Evolutionary conservation across 2,113 vertebrate species (phyloP).

Genomic region (Megaceryle maxima): DNA sequence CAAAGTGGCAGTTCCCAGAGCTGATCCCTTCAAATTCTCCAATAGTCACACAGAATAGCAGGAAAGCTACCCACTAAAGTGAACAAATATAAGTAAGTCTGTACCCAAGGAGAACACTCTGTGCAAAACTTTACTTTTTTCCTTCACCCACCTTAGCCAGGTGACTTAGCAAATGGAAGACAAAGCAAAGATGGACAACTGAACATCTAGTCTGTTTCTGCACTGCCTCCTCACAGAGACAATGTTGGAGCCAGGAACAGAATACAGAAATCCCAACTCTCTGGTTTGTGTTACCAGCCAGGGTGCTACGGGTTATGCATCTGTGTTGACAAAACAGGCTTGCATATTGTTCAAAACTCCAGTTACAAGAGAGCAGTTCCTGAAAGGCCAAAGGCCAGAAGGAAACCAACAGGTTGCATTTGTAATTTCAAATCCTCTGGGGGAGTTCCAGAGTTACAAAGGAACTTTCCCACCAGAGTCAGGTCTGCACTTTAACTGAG

Average conservation of each 20-base stretch:
- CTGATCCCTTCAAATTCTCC: not conserved
- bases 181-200: not conserved
- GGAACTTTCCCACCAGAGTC: slow-evolving; percentile 20
- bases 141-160: not conserved
- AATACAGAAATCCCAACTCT: not conserved
- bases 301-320: not conserved
- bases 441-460: not conserved
- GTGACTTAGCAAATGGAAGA: not conserved
- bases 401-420: slow-evolving; percentile 20
- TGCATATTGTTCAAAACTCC: slow-evolving; percentile 3
- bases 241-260: not conserved
- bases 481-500: not conserved
- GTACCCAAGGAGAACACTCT: not conserved
- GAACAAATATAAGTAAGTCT: not conserved
- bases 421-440: slow-evolving; percentile 12
- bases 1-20: not conserved
- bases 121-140: not conserved
- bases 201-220: not conserved
- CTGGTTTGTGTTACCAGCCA: not conserved
- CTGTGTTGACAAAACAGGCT: slow-evolving; percentile 49
- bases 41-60: not conserved
- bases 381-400: slow-evolving; percentile 45
- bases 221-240: not conserved
- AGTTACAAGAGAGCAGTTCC: slow-evolving; percentile 9
- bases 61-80: not conserved